Percentiles rank a stretch among this genome's conserved stretches.
phyloP scores from a whole-genome alignment of 2,113 vertebrate genomes.

The Macaca fascicularis region DNA sequence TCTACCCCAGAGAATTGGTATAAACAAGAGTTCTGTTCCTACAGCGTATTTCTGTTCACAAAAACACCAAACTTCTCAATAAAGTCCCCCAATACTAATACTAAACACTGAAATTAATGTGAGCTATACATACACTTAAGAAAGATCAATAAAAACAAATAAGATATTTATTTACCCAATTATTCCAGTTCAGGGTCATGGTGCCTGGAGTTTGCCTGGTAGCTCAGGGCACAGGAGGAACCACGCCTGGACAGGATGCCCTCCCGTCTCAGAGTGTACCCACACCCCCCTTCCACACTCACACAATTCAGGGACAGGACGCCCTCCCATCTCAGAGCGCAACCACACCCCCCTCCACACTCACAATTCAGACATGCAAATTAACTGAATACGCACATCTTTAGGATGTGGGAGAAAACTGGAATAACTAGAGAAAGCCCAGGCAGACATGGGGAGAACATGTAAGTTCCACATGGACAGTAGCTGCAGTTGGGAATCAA shows the following conservation, averaged over 20 bases:
- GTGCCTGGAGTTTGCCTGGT: too few relatives aligned
- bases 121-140: not conserved
- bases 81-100: too few relatives aligned
- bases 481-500: too few relatives aligned
- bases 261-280: fast-evolving
- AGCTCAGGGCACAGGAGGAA: not conserved
- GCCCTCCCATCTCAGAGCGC: too few relatives aligned
- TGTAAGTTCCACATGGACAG: not conserved
- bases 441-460: not conserved
- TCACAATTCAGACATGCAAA: not conserved
- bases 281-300: too few relatives aligned
- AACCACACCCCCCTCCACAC: not conserved
- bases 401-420: not conserved
- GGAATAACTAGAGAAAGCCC: not conserved
- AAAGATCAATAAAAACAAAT: not conserved
- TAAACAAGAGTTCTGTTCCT: not conserved
- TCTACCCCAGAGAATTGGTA: not conserved
- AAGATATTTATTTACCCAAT: not conserved
- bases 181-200: not conserved
- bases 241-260: fast-evolving
- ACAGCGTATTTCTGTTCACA: too few relatives aligned
- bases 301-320: too few relatives aligned
- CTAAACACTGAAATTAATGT: too few relatives aligned
- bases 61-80: too few relatives aligned
- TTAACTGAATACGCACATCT: not conserved